phyloP scores from a whole-genome alignment of 1,140 invertebrate genomes.

The Paraescarpia echinospica region DNA sequence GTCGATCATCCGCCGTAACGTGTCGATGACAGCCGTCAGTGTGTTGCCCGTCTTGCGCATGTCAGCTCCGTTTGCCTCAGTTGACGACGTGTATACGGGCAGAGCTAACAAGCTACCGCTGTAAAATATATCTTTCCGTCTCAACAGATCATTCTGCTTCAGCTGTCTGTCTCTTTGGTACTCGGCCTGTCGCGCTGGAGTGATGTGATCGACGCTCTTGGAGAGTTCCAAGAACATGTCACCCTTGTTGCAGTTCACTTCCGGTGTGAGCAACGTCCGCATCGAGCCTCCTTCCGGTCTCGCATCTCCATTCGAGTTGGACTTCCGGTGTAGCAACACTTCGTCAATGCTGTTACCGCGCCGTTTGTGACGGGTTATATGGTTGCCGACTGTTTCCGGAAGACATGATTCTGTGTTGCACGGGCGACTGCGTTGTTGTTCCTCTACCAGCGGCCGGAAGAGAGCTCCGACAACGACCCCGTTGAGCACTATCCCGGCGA shows the following conservation, averaged over 20 bases:
- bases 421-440: neutral
- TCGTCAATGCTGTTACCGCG: neutral
- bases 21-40: conserved; percentile 67
- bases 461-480: conserved; percentile 20
- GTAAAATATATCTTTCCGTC: conserved; percentile 85
- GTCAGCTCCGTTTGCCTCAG: conserved; percentile 72
- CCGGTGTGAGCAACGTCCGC: neutral
- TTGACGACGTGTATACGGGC: conserved; percentile 67
- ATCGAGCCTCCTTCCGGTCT: neutral
- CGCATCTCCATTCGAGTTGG: neutral
- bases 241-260: neutral
- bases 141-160: conserved; percentile 69
- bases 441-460: conserved; percentile 17
- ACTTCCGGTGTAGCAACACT: neutral
- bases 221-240: neutral
- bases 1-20: conserved; percentile 82
- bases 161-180: neutral
- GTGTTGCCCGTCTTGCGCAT: conserved; percentile 68
- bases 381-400: neutral
- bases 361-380: neutral
- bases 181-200: neutral
- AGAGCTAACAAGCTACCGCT: conserved; percentile 76
- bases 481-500: conserved; percentile 71
- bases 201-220: neutral
- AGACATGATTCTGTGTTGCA: neutral